Evolutionary conservation across 2,113 vertebrate genomes (phyloP).

Genomic region (Pollachius pollachius): DNA sequence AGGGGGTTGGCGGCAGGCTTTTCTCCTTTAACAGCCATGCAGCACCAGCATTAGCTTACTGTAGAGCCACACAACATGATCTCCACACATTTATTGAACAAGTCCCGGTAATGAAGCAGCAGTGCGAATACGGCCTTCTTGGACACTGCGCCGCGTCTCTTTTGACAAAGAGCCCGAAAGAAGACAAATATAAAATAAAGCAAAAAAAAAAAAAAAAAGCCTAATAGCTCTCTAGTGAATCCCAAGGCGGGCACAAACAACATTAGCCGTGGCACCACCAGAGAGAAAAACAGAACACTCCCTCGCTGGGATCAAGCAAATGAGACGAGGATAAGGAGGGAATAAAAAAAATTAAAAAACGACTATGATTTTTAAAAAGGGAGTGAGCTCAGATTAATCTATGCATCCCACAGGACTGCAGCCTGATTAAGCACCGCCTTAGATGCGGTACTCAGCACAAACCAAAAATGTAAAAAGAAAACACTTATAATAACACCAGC

Average conservation of each 20-base stretch:
- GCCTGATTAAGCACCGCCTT: slow-evolving; percentile 44
- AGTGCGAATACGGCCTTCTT: slow-evolving; percentile 11
- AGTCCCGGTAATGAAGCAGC: slow-evolving; percentile 7
- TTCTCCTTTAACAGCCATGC: not conserved
- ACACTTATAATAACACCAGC: no score
- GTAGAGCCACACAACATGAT: not conserved
- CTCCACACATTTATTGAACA: not conserved
- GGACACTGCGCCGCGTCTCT: slow-evolving; percentile 10
- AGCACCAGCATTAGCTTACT: slow-evolving; percentile 21
- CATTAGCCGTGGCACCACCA: slow-evolving; percentile 36
- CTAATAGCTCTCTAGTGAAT: slow-evolving; percentile 26
- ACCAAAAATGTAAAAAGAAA: not conserved
- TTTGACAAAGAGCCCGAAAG: slow-evolving; percentile 25
- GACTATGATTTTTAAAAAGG: not conserved
- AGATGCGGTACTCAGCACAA: slow-evolving; percentile 27
- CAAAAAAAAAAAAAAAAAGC: slow-evolving; percentile 19
- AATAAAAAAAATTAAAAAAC: slow-evolving; percentile 6
- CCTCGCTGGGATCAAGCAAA: slow-evolving; percentile 43
- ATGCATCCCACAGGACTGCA: slow-evolving; percentile 40
- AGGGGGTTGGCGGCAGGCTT: not conserved
- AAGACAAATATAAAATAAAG: slow-evolving; percentile 25
- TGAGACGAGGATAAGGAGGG: slow-evolving; percentile 24
- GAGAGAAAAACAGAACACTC: slow-evolving; percentile 17
- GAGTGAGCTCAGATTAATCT: slow-evolving; percentile 29
- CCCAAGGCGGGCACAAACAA: slow-evolving; percentile 23